These are phyloP conservation scores for Ricordea florida DNA, from an alignment of 92 coral and sea anemone genomes.

Conservation along the genomic window DNA sequence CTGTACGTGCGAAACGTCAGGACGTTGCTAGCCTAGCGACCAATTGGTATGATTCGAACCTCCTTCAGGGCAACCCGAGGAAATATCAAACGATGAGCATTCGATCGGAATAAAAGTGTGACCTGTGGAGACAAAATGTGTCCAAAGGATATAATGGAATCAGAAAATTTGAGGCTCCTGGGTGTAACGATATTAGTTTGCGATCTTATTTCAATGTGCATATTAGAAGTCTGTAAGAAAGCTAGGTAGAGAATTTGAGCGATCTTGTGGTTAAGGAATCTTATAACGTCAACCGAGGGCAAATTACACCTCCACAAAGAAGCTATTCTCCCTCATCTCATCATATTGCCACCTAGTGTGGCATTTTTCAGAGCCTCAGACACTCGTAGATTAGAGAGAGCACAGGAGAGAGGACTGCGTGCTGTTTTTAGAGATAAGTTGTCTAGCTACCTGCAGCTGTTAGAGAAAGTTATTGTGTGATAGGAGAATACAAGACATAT, in stretches of 20 bases:
- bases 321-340: slow-evolving; percentile 11
- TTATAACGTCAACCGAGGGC: slow-evolving; percentile 2
- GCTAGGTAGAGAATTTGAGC: slow-evolving; percentile 23
- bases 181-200: slow-evolving; percentile 10
- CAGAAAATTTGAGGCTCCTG: not conserved
- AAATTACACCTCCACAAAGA: slow-evolving; percentile 9
- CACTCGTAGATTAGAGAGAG: not conserved
- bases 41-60: too few relatives aligned
- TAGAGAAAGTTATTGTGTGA: not conserved
- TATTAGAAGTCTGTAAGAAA: slow-evolving; percentile 2
- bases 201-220: not conserved
- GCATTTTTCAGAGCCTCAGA: slow-evolving; percentile 7
- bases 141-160: not conserved
- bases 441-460: not conserved
- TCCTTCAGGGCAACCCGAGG: not conserved
- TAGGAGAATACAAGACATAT: not conserved
- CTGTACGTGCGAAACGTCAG: too few relatives aligned
- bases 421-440: too few relatives aligned
- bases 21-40: too few relatives aligned
- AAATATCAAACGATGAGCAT: not conserved
- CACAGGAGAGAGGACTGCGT: not conserved
- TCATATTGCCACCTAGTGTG: not conserved
- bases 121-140: not conserved
- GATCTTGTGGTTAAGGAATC: slow-evolving; percentile 9
- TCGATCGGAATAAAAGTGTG: not conserved